Conservation (phyloP, 2,888 invertebrate species). For the Epiblema foenella region DNA sequence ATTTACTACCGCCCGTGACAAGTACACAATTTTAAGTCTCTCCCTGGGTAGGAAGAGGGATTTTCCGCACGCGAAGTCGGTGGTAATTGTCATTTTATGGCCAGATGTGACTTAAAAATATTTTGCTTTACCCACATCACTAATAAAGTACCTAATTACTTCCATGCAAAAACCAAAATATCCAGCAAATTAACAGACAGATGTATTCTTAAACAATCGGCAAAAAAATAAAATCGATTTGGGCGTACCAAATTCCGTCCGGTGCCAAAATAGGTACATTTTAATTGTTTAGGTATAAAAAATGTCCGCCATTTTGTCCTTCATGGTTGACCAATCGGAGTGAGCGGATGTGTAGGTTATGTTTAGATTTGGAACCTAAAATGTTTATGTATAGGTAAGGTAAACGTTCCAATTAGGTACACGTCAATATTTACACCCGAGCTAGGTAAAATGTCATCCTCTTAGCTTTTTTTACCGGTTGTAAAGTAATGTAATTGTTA, state of each 20-base stretch:
- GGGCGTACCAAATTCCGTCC: constrained; percentile 48
- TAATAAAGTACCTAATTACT: background rate
- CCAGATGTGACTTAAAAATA: too few relatives aligned
- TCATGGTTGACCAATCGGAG: constrained; percentile 61
- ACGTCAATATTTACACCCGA: too few relatives aligned
- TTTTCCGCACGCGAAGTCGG: too few relatives aligned
- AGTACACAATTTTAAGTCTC: too few relatives aligned
- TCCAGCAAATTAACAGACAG: constrained; percentile 37
- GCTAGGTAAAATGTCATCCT: too few relatives aligned
- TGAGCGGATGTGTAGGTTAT: constrained; percentile 33
- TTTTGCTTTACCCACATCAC: too few relatives aligned
- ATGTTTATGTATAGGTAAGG: background rate
- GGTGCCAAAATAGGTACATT: constrained; percentile 51
- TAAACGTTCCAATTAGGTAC: too few relatives aligned
- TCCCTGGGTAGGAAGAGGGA: too few relatives aligned
- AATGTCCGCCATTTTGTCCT: constrained; percentile 60
- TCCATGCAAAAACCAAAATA: constrained; percentile 18
- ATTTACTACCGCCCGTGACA: too few relatives aligned
- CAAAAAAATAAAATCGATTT: constrained; percentile 47
- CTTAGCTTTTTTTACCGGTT: too few relatives aligned
- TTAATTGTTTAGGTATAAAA: constrained; percentile 64
- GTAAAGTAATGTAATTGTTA: too few relatives aligned
- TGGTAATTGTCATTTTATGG: too few relatives aligned
- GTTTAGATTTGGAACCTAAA: constrained; percentile 1
- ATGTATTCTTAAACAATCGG: constrained; percentile 38